These are phyloP conservation scores for Chloropsis hardwickii DNA, from an alignment of 2,113 vertebrate genomes.

Conservation along the genomic window DNA sequence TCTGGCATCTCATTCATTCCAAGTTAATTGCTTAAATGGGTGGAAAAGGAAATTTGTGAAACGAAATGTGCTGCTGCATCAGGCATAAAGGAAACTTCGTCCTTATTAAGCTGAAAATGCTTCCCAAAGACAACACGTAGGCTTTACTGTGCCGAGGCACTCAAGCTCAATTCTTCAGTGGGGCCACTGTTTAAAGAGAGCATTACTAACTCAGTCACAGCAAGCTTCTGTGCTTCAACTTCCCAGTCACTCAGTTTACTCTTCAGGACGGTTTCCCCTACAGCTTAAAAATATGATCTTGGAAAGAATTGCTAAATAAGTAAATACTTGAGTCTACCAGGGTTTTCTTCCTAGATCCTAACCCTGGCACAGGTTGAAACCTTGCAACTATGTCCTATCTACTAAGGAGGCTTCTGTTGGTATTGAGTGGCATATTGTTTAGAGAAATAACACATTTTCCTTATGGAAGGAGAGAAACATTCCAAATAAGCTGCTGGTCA, in stretches of 20 bases:
- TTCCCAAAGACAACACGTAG: slow-evolving; percentile 66
- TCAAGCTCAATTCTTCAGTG: slow-evolving; percentile 65
- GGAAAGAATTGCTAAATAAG: slow-evolving; percentile 63
- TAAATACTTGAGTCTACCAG: slow-evolving; percentile 33
- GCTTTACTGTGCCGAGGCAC: slow-evolving; percentile 52
- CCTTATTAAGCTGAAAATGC: slow-evolving; percentile 56
- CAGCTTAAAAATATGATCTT: slow-evolving; percentile 52
- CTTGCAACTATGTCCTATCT: slow-evolving; percentile 35
- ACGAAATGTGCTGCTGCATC: slow-evolving; percentile 56
- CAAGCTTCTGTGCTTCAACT: slow-evolving; percentile 52
- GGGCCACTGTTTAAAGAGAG: slow-evolving; percentile 45
- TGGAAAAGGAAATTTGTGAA: slow-evolving; percentile 63
- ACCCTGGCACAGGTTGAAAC: slow-evolving; percentile 1
- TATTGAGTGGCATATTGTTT: slow-evolving; percentile 57
- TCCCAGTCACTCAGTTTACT: slow-evolving; percentile 46
- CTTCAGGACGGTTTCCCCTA: slow-evolving; percentile 51
- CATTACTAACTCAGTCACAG: slow-evolving; percentile 34
- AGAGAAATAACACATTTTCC: slow-evolving; percentile 40
- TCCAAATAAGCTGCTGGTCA: slow-evolving; percentile 42
- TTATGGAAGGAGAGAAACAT: background rate
- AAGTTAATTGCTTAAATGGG: slow-evolving; percentile 60
- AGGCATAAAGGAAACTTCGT: slow-evolving; percentile 56
- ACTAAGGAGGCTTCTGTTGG: slow-evolving; percentile 11
- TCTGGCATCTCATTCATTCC: slow-evolving; percentile 58
- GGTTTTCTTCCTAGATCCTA: slow-evolving; percentile 32